Evolutionary conservation across 30 jellyfish, hydroid and myxozoan species (phyloP), one percentile per base, ranked within the genome.

Genomic region (Turritopsis dohrnii): DNA sequence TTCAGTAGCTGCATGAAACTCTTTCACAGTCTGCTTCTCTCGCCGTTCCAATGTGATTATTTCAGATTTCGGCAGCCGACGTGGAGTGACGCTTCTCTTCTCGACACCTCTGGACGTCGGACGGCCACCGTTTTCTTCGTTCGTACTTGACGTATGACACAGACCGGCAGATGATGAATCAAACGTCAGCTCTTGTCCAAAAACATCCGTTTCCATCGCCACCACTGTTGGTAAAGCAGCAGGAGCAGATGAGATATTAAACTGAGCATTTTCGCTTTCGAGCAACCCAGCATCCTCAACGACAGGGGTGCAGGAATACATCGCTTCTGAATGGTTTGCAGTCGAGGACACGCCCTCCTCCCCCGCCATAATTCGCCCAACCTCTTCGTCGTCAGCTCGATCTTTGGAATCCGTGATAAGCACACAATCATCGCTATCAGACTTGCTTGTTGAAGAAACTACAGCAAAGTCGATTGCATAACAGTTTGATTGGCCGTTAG

Each of bases 101-200:
- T 69, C 77, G 16, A 27, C 77, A 0, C 17, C 19, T 69, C 28
- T 69, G 22, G 30, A 69, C 9, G 77, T 27, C 19, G 16, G 9
- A 8, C 30, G 22, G 30, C 31, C 22, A 9, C 19, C 22, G 22
- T n/a, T 27, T 69, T 8, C 23, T 0, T 17, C 28, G 16, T 23
- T 0, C 30, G 22, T 21, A n/a, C 30, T 69, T 27, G 77, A 69
- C 16, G 30, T 7, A 69, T n/a, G 28, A 69, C 31, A 69, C 31
- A 27, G 16, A n/a, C 9, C 77, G 22, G 28, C 30, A 69, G 77
- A 69, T 7, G 19, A 69, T n/a, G 28, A n/a, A 1, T 27, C 77
- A 69, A 69, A 69, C 0, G 77, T 69, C 77, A 69, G 19, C 16
- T 69, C 77, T 69, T 69, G 77, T 19, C 77, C 77, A 69, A n/a